phyloP scores from a whole-genome alignment of 64 coral and sea anemone species.

The Stichodactyla helianthus region DNA sequence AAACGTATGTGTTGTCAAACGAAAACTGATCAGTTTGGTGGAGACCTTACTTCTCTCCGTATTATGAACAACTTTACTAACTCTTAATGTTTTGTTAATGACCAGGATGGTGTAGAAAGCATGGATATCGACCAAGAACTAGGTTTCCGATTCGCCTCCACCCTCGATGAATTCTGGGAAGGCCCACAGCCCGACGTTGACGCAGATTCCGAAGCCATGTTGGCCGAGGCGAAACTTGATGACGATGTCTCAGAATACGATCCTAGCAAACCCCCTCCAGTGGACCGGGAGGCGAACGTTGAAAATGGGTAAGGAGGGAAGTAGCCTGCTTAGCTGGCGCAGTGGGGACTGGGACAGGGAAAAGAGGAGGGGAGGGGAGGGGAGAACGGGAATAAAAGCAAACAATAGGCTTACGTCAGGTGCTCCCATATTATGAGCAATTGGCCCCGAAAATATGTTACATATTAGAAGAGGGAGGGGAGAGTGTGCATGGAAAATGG shows the following conservation, averaged over 20 bases:
- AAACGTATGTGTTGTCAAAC: too few species aligned
- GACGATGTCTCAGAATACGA: conserved; percentile 10
- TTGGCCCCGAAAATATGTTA: too few species aligned
- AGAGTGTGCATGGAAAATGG: too few species aligned
- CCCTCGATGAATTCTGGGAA: conserved; percentile 40
- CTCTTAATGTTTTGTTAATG: not conserved
- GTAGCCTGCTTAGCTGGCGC: not conserved
- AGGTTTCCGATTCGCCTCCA: conserved; percentile 40
- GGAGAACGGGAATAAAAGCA: not conserved
- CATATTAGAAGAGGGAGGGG: too few species aligned
- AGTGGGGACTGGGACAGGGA: not conserved
- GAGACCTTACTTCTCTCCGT: too few species aligned
- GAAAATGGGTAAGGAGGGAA: not conserved
- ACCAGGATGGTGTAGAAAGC: conserved; percentile 37
- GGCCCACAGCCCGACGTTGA: conserved; percentile 14
- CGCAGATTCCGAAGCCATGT: conserved; percentile 43
- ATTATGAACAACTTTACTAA: too few species aligned
- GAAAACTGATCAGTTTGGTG: too few species aligned
- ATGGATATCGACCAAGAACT: conserved; percentile 43
- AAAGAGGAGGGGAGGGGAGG: not conserved
- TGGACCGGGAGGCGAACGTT: not conserved
- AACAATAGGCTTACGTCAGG: not conserved
- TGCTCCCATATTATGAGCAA: too few species aligned
- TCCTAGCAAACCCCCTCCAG: conserved; percentile 9
- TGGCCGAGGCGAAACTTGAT: conserved; percentile 26